These are phyloP conservation scores for Genyomyrus donnyi DNA, from an alignment of 2,113 vertebrate species.

Conservation along the genomic window DNA sequence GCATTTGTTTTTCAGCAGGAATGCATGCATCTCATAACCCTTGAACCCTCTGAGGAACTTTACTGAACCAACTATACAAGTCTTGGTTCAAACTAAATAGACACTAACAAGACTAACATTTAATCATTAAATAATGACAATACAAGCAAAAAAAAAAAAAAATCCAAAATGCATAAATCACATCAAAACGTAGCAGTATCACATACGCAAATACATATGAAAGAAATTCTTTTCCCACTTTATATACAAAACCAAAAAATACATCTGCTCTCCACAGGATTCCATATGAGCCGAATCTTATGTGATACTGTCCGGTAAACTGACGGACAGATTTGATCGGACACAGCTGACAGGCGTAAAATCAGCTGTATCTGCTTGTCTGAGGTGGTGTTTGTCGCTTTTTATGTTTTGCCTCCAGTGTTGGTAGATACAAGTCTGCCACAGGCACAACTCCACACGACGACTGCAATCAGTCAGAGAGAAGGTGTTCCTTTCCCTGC, in stretches of 20 bases:
- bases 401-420: conserved; percentile 33
- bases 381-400: conserved; percentile 60
- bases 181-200: neutral
- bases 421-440: conserved; percentile 43
- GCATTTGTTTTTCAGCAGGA: neutral
- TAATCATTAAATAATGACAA: neutral
- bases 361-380: conserved; percentile 64
- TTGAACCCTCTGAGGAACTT: neutral
- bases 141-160: neutral
- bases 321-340: conserved; percentile 71
- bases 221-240: neutral
- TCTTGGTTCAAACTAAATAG: neutral
- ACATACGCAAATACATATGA: neutral
- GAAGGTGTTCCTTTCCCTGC: conserved; percentile 58
- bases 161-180: neutral
- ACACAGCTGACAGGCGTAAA: conserved; percentile 62
- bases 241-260: neutral
- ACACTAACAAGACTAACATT: neutral
- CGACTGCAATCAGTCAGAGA: conserved; percentile 64
- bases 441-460: conserved; percentile 59
- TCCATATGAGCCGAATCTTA: conserved; percentile 33
- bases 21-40: neutral
- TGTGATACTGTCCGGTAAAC: conserved; percentile 37
- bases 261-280: conserved; percentile 33
- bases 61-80: neutral